A percentile compares a stretch with the other conserved stretches of the same genome.
These are phyloP conservation scores for fruit fly (Drosophila melanogaster) DNA, from an alignment of 1,140 invertebrate genomes.

Conservation along the genomic window DNA sequence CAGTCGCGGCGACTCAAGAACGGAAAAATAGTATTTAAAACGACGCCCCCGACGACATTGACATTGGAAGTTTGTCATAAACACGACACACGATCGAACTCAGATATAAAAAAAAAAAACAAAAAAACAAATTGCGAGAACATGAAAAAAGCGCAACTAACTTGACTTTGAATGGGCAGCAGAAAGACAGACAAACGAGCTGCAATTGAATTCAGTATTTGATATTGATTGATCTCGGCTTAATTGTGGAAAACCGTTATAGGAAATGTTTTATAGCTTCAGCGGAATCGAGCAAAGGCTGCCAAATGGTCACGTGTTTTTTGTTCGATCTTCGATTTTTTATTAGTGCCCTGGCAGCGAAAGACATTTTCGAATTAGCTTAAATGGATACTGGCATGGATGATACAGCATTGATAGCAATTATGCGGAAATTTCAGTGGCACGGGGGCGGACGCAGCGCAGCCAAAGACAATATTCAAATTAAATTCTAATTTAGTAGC, in stretches of 20 bases:
- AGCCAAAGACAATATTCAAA: slow-evolving; percentile 50
- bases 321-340: neutral
- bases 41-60: slow-evolving; percentile 67
- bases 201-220: slow-evolving; percentile 28
- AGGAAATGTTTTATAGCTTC: slow-evolving; percentile 7
- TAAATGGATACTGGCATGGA: neutral
- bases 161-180: slow-evolving; percentile 26
- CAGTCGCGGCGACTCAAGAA: slow-evolving; percentile 14
- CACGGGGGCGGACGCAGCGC: slow-evolving; percentile 3
- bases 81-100: slow-evolving; percentile 10
- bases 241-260: slow-evolving; percentile 26
- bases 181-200: slow-evolving; percentile 4
- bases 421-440: slow-evolving; percentile 32
- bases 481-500: slow-evolving; percentile 70
- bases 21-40: neutral
- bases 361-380: neutral
- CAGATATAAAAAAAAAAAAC: slow-evolving; percentile 18
- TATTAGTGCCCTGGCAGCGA: neutral
- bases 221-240: slow-evolving; percentile 43
- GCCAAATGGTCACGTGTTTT: slow-evolving; percentile 1
- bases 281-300: neutral
- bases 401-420: slow-evolving; percentile 40
- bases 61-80: slow-evolving; percentile 56
- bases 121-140: slow-evolving; percentile 17
- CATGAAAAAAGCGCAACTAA: slow-evolving; percentile 20